Conservation (phyloP, 2,888 invertebrate species). For the Spilarctia lutea region DNA sequence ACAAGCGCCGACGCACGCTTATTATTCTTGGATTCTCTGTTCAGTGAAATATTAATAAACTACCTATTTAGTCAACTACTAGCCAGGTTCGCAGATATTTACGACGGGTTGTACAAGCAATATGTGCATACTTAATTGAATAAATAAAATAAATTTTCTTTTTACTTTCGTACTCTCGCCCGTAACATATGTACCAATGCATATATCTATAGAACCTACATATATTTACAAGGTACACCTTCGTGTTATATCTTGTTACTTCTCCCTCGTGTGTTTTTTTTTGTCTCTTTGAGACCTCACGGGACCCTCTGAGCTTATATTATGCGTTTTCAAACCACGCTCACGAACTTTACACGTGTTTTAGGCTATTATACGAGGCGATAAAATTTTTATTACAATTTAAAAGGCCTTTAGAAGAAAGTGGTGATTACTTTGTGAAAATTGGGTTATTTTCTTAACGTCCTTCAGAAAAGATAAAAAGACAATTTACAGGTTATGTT, state of each 20-base stretch:
- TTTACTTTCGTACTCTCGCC: too few species aligned
- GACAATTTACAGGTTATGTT: not conserved
- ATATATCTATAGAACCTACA: not conserved
- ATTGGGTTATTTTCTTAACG: not conserved
- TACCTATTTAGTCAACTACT: too few species aligned
- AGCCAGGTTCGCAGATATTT: too few species aligned
- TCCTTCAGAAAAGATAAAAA: not conserved
- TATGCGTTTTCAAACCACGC: not conserved
- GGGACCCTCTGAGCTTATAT: constrained; percentile 2
- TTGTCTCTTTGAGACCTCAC: too few species aligned
- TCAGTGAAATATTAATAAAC: too few species aligned
- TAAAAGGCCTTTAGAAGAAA: not conserved
- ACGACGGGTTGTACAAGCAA: too few species aligned
- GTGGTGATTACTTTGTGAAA: not conserved
- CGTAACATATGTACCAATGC: not conserved
- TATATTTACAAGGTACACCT: not conserved
- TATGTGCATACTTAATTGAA: too few species aligned
- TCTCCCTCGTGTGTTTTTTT: too few species aligned
- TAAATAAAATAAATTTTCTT: too few species aligned
- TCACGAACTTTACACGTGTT: not conserved
- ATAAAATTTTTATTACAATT: constrained; percentile 3
- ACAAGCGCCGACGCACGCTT: too few species aligned
- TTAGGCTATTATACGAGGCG: not conserved
- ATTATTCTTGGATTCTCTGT: too few species aligned
- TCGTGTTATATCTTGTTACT: not conserved